Conservation (phyloP, 2,113 vertebrate genomes). For the Sclerurus mexicanus region DNA sequence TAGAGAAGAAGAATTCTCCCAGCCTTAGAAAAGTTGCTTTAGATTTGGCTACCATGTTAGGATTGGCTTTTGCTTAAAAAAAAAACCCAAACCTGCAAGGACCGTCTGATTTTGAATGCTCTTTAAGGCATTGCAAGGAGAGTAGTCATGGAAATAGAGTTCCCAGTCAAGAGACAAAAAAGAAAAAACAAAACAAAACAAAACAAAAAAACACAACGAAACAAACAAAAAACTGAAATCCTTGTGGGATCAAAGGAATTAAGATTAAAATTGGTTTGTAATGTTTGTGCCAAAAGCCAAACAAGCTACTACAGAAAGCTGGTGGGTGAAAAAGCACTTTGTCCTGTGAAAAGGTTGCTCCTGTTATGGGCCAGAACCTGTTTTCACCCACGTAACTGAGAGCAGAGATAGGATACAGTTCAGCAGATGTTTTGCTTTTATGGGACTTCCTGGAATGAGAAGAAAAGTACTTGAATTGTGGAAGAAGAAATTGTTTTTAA, state of each 20-base stretch:
- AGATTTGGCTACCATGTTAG: neutral
- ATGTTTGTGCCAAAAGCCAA: neutral
- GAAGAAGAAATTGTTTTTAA: neutral
- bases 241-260: neutral
- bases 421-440: neutral
- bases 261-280: neutral
- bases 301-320: neutral
- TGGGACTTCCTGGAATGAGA: neutral
- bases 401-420: neutral
- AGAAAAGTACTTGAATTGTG: neutral
- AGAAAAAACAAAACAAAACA: too few species aligned
- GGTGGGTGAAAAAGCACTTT: neutral
- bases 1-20: neutral
- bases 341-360: neutral
- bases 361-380: neutral
- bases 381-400: neutral
- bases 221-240: neutral
- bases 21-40: neutral
- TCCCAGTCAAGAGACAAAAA: neutral
- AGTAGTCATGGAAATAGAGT: neutral
- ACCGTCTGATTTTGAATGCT: neutral
- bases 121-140: neutral
- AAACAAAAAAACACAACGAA: too few species aligned
- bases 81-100: neutral
- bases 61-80: neutral